phyloP scores from a whole-genome alignment of 2,113 vertebrate species.

The Leptosomus discolor region DNA sequence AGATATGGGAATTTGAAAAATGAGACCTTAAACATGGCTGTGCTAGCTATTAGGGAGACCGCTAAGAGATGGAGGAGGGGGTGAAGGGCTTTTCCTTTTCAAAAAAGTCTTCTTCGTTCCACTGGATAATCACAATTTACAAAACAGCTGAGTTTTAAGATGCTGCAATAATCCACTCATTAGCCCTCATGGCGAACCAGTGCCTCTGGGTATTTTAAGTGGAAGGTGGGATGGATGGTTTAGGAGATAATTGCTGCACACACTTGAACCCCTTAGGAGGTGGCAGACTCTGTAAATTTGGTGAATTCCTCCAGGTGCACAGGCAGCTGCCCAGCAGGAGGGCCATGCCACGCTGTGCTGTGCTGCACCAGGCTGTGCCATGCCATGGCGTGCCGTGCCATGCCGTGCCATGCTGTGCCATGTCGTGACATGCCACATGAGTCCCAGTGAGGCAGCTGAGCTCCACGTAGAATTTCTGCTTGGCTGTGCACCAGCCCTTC shows the following conservation, averaged over 20 bases:
- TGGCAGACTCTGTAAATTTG: not conserved
- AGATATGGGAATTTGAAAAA: not conserved
- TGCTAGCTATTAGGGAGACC: not conserved
- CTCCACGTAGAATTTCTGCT: not conserved
- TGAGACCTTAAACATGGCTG: not conserved
- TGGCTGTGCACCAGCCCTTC: not conserved
- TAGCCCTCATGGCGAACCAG: not conserved
- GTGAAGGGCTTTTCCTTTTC: not conserved
- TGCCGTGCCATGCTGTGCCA: accelerated
- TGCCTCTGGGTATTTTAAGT: not conserved
- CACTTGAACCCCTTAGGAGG: not conserved
- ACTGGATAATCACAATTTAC: conserved; percentile 20
- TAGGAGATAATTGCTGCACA: conserved; percentile 23
- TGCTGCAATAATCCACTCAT: conserved; percentile 25
- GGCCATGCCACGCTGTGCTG: accelerated
- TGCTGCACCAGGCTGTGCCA: accelerated
- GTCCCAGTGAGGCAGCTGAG: accelerated
- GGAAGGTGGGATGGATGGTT: not conserved
- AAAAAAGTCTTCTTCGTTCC: not conserved
- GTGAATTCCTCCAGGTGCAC: not conserved
- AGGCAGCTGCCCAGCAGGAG: not conserved
- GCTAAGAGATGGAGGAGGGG: not conserved
- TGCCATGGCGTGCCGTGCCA: accelerated
- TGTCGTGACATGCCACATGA: not conserved
- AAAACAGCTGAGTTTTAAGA: conserved; percentile 33